These are phyloP conservation scores for Chinchilla lanigera DNA, from an alignment of 2,113 vertebrate genomes.

Conservation along the genomic window DNA sequence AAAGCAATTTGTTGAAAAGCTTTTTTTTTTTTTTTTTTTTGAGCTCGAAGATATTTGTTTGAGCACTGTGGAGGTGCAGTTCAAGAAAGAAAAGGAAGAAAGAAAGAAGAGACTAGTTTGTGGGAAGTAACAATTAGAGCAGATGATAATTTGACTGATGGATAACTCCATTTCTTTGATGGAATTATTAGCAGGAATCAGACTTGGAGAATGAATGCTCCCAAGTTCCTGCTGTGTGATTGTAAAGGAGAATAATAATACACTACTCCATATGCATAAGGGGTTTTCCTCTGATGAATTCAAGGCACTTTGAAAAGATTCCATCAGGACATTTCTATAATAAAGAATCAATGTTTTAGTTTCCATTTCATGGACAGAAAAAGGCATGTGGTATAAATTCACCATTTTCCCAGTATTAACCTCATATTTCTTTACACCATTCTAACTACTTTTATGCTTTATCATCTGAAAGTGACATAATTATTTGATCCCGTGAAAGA, in stretches of 20 bases:
- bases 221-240: constrained; percentile 73
- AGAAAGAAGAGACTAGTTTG: constrained; percentile 40
- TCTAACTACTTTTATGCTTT: not conserved
- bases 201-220: constrained; percentile 44
- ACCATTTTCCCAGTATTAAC: not conserved
- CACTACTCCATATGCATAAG: constrained; percentile 62
- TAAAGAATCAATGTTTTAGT: constrained; percentile 53
- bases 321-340: constrained; percentile 57
- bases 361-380: constrained; percentile 46
- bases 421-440: not conserved
- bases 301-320: constrained; percentile 30
- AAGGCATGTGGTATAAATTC: not conserved
- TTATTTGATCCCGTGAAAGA: not conserved
- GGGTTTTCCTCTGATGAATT: constrained; percentile 61
- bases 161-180: constrained; percentile 80
- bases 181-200: constrained; percentile 74
- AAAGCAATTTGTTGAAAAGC: constrained; percentile 50
- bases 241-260: constrained; percentile 73
- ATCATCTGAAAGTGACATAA: not conserved
- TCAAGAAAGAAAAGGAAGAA: constrained; percentile 40
- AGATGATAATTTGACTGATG: constrained; percentile 81
- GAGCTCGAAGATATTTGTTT: constrained; percentile 40
- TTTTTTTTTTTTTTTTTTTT: constrained; percentile 54
- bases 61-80: constrained; percentile 40
- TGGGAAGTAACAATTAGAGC: constrained; percentile 79